Percentiles rank a stretch among this genome's conserved stretches.
Conservation (phyloP, 2,797 vertebrate species). For the Pantherophis vulpinus region DNA sequence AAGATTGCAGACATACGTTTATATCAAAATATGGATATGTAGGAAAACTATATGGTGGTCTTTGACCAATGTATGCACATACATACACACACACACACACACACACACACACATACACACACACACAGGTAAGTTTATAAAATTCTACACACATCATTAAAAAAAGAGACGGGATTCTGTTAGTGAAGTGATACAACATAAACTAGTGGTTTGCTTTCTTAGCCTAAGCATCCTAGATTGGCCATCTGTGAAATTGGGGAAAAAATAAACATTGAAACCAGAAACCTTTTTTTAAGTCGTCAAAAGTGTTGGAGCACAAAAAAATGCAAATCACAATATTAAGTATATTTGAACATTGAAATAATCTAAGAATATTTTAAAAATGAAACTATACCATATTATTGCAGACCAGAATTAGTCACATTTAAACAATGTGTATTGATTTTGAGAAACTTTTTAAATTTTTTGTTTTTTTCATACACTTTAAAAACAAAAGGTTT, state of each 20-base stretch:
- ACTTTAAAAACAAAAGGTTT: neutral
- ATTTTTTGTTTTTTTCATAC: neutral
- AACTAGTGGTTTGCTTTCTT: neutral
- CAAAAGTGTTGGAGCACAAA: neutral
- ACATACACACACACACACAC: no score
- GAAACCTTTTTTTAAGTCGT: neutral
- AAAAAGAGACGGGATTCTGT: neutral
- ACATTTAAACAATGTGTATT: neutral
- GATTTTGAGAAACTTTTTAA: neutral
- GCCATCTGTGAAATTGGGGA: neutral
- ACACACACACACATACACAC: no score
- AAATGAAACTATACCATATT: neutral
- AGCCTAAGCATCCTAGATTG: neutral
- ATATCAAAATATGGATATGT: neutral
- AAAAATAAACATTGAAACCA: neutral
- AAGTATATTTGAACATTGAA: neutral
- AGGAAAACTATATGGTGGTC: neutral
- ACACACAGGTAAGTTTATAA: neutral
- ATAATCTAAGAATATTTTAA: neutral
- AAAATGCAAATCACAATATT: neutral
- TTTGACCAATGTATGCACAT: neutral
- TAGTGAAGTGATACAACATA: neutral
- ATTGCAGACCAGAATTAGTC: neutral
- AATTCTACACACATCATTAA: neutral
- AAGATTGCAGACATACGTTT: no score